Percentiles rank a stretch among this genome's conserved stretches.
These are phyloP conservation scores for Dendroctonus valens DNA, from an alignment of 1,140 invertebrate species.

Conservation along the genomic window DNA sequence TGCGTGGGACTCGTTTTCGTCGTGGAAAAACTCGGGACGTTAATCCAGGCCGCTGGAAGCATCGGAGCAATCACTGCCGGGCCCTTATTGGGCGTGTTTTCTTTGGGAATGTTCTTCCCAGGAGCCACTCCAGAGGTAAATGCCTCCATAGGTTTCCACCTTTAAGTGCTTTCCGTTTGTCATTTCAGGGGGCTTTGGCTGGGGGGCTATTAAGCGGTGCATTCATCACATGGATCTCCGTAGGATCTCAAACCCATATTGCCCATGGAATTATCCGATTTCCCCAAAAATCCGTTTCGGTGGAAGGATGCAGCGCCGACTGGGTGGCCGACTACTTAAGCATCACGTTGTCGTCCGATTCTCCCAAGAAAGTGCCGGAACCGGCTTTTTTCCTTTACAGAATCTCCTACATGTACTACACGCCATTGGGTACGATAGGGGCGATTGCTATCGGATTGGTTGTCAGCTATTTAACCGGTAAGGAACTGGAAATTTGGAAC, in stretches of 20 bases:
- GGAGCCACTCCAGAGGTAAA: conserved; percentile 60
- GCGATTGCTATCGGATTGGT: conserved; percentile 40
- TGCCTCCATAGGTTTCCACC: background rate
- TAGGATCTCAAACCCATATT: conserved; percentile 78
- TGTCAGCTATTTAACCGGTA: conserved; percentile 46
- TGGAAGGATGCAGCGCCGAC: conserved; percentile 61
- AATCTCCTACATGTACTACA: conserved; percentile 46
- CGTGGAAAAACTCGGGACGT: conserved; percentile 60
- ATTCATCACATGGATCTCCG: conserved; percentile 79
- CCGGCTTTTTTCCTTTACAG: conserved; percentile 38
- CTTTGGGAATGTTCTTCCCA: conserved; percentile 68
- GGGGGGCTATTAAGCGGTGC: conserved; percentile 69
- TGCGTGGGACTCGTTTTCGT: conserved; percentile 61
- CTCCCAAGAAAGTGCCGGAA: conserved; percentile 1
- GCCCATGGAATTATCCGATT: conserved; percentile 55
- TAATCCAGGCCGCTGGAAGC: conserved; percentile 62
- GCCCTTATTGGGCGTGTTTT: conserved; percentile 73
- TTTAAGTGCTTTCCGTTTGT: background rate
- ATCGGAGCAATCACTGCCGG: conserved; percentile 67
- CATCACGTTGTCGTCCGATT: conserved; percentile 13
- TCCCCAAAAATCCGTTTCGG: conserved; percentile 51
- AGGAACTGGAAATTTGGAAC: background rate
- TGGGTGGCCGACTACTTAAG: conserved; percentile 45
- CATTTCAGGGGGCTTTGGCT: conserved; percentile 71
- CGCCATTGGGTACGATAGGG: conserved; percentile 38